A percentile compares a stretch with the other conserved stretches of the same genome.
These are phyloP conservation scores for Escarpia spicata DNA, from an alignment of 2,888 invertebrate genomes.

Conservation along the genomic window DNA sequence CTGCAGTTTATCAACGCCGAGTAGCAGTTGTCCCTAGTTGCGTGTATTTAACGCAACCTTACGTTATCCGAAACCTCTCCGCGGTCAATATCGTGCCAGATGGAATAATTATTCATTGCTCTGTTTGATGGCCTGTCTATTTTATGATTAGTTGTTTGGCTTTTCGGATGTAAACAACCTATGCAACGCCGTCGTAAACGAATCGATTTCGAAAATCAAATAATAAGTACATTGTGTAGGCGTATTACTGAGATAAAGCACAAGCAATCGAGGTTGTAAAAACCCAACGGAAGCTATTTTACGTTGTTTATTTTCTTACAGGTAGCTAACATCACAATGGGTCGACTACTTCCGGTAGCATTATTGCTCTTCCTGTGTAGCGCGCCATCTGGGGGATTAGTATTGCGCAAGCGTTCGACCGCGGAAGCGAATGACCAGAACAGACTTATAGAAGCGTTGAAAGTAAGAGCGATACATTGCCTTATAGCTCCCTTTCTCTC, in stretches of 20 bases:
- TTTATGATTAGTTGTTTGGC: background rate
- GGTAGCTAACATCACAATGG: background rate
- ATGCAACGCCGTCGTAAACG: background rate
- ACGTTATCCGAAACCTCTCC: background rate
- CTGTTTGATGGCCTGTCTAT: background rate
- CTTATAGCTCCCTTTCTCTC: background rate
- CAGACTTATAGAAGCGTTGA: background rate
- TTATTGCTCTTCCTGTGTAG: background rate
- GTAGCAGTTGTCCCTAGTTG: background rate
- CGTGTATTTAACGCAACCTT: background rate
- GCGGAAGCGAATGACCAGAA: background rate
- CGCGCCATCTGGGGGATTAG: background rate
- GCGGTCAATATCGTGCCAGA: background rate
- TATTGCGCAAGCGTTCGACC: constrained; percentile 1
- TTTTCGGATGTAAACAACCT: background rate
- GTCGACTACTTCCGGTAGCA: background rate
- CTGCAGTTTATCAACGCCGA: background rate
- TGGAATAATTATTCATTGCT: background rate
- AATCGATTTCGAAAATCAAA: background rate
- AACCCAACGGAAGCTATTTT: background rate
- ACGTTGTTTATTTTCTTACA: background rate
- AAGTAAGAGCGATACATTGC: background rate
- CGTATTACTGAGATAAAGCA: too few relatives aligned
- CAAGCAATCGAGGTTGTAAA: background rate
- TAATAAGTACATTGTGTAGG: too few relatives aligned